Percentiles rank a stretch among this genome's conserved stretches.
Evolutionary conservation across 1,140 invertebrate species (phyloP).

Genomic region (Leptinotarsa undecemlineata): DNA sequence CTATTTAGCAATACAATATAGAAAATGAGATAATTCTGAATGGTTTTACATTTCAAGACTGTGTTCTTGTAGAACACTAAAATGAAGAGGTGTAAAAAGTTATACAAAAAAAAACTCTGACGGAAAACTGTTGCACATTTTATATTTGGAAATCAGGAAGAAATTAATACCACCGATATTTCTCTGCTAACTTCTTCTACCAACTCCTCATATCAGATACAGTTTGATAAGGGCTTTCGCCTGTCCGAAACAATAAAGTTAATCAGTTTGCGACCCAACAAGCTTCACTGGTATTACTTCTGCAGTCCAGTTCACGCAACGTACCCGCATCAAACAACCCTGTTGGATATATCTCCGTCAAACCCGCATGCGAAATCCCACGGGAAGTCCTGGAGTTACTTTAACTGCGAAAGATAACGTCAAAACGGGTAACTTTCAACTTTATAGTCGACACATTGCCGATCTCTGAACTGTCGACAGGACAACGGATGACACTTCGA

Average conservation of each 20-base stretch:
- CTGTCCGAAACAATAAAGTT: not conserved
- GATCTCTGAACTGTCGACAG: not conserved
- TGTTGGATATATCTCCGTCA: not conserved
- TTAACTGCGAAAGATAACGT: not conserved
- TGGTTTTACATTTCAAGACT: too few species aligned
- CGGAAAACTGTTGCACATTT: too few species aligned
- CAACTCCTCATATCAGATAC: not conserved
- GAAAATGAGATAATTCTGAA: too few species aligned
- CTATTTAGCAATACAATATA: too few species aligned
- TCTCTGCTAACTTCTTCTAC: not conserved
- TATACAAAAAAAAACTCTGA: too few species aligned
- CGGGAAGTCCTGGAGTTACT: not conserved
- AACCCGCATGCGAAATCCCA: not conserved
- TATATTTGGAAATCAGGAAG: too few species aligned
- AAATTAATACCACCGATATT: too few species aligned
- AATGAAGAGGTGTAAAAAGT: too few species aligned
- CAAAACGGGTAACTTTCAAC: not conserved
- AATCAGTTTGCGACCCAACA: conserved; percentile 2
- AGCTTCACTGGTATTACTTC: not conserved
- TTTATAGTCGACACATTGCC: not conserved
- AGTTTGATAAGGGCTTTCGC: not conserved
- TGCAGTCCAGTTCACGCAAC: not conserved
- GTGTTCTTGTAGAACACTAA: too few species aligned
- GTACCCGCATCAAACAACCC: not conserved
- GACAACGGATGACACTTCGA: too few species aligned